Base-by-base conservation (phyloP, 37 sponge, comb jelly and placozoan species). In the Diacarnus erythraeanus region DNA sequence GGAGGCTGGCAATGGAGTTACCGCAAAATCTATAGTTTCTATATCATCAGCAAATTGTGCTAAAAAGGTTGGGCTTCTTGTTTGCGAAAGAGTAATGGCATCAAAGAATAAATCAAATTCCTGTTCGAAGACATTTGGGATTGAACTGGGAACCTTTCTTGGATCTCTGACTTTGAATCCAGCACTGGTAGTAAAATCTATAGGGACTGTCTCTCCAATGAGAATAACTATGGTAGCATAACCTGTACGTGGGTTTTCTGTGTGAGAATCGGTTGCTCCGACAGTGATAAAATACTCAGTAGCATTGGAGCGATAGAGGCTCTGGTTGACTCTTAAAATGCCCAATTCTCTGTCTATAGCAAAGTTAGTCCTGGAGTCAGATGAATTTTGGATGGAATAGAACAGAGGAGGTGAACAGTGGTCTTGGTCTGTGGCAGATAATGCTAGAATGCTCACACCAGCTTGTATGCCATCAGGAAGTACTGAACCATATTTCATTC, bases 191-290 rank as follows among this genome's bases (percentile, higher is more conserved):
- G 12, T 44, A 25, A 89, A 79, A 10, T 83, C 76, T 41, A 94
- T 78, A 10, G 90, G 90, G 12, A 82, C 70, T 8, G 76, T 70
- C 30, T 83, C 87, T 21, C 94, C 94, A 40, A 89, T 80, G 2
- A 84, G 30, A 1, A 94, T 82, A 51, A 69, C 69, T 9, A 87
- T 78, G 8, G 58, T 69, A 0, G 78, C 88, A 42, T 78, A 83
- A 37, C 85, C 68, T 2, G 85, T 83, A 34, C 54, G 80, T 3
- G 43, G 36, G 0, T 40, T 57, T 18, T 74, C 6, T 36, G 87
- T 67, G 20, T 73, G 70, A 38, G 87, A 71, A 15, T 87, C 87
- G 23, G 63, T 68, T n/a, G 76, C 90, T 30, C 17, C 26, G 5
- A 94, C 79, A 21, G 59, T 60, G 75, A 87, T 33, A 12, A 72